Evolutionary conservation across 2,113 vertebrate species (phyloP).

Genomic region (Takifugu bimaculatus): DNA sequence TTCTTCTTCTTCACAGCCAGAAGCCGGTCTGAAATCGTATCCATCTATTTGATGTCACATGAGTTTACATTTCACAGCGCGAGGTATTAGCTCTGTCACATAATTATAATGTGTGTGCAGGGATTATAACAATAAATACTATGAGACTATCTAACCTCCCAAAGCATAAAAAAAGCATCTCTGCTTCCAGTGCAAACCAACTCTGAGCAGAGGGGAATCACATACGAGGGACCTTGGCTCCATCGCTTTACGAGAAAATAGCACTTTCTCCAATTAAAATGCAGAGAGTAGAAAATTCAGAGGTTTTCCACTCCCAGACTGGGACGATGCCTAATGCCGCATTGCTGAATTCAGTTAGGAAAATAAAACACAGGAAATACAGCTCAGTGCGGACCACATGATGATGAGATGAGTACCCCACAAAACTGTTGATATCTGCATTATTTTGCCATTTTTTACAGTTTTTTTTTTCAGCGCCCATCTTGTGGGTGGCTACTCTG

Average conservation of each 20-base stretch:
- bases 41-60: slow-evolving; percentile 43
- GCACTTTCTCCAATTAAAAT: slow-evolving; percentile 59
- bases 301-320: slow-evolving; percentile 38
- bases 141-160: slow-evolving; percentile 47
- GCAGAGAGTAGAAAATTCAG: slow-evolving; percentile 43
- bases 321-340: slow-evolving; percentile 22
- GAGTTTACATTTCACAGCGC: slow-evolving; percentile 41
- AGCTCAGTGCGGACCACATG: slow-evolving; percentile 52
- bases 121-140: slow-evolving; percentile 66
- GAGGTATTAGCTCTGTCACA: slow-evolving; percentile 52
- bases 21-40: slow-evolving; percentile 35
- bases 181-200: slow-evolving; percentile 66
- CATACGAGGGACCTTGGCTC: slow-evolving; percentile 40
- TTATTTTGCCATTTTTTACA: slow-evolving; percentile 36
- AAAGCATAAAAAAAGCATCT: slow-evolving; percentile 60
- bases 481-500: slow-evolving; percentile 24
- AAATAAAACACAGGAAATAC: slow-evolving; percentile 65
- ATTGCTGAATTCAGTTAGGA: slow-evolving; percentile 49
- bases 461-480: slow-evolving; percentile 36
- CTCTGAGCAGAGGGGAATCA: slow-evolving; percentile 26
- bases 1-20: not conserved
- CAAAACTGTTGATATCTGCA: slow-evolving; percentile 60
- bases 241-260: slow-evolving; percentile 46
- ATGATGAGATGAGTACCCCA: slow-evolving; percentile 43
- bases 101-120: slow-evolving; percentile 63